These are phyloP conservation scores for Neria commutata DNA, from an alignment of 2,888 invertebrate species.

Conservation along the genomic window DNA sequence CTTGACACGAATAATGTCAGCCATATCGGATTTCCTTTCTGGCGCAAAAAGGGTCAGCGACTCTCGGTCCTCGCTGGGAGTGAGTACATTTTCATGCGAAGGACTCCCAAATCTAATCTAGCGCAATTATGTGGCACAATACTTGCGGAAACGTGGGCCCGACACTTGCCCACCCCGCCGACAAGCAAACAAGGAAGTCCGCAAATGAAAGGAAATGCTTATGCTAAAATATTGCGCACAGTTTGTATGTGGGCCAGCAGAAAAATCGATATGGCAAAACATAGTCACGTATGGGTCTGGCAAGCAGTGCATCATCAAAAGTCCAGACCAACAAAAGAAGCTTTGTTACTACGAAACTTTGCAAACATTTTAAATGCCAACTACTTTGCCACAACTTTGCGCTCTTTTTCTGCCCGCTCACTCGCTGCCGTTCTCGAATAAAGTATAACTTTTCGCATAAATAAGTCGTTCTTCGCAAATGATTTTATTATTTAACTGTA, in stretches of 20 bases:
- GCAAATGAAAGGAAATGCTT: too few relatives aligned
- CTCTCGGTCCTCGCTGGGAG: too few relatives aligned
- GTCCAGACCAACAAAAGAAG: too few relatives aligned
- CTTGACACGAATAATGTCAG: background rate
- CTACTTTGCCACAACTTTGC: too few relatives aligned
- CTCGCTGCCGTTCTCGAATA: background rate
- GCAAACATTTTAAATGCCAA: too few relatives aligned
- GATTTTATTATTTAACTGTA: slow-evolving; percentile 1
- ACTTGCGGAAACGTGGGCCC: background rate
- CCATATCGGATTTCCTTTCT: background rate
- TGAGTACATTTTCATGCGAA: background rate
- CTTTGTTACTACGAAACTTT: too few relatives aligned
- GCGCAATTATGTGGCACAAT: background rate
- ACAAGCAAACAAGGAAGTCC: background rate
- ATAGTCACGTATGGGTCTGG: too few relatives aligned
- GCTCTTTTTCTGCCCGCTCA: too few relatives aligned
- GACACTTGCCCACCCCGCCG: background rate
- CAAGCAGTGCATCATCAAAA: too few relatives aligned
- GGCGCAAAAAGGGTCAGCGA: background rate
- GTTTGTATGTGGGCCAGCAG: too few relatives aligned
- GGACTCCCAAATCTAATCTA: background rate
- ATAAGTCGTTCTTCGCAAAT: slow-evolving; percentile 1
- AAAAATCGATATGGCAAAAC: too few relatives aligned
- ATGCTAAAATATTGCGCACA: too few relatives aligned
- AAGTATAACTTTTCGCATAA: background rate